Percentiles rank a stretch among this genome's conserved stretches.
These are phyloP conservation scores for Paratrypauchen microcephalus DNA, from an alignment of 2,797 vertebrate genomes.

Conservation along the genomic window DNA sequence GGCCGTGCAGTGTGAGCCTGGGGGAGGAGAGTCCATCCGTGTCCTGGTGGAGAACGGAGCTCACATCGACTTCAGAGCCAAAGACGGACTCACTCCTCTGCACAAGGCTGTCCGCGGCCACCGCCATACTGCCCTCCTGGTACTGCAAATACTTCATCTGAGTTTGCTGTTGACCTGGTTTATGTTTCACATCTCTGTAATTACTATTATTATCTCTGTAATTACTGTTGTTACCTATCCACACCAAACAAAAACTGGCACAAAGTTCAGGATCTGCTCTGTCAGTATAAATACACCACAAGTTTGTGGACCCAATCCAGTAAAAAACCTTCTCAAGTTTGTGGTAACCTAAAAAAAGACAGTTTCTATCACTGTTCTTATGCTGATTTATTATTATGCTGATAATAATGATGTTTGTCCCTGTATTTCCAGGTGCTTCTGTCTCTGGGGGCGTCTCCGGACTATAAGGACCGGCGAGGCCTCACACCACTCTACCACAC, in stretches of 20 bases:
- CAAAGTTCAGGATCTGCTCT: no score
- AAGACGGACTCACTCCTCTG: conserved; percentile 89
- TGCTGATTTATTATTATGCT: no score
- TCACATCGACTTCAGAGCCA: conserved; percentile 91
- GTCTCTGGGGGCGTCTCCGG: conserved; percentile 89
- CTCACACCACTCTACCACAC: conserved; percentile 94
- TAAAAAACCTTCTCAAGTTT: no score
- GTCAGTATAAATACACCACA: no score
- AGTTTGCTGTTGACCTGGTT: no score
- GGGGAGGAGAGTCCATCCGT: conserved; percentile 87
- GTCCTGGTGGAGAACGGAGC: conserved; percentile 88
- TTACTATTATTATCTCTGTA: no score
- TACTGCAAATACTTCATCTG: conserved; percentile 51
- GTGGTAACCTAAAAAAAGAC: no score
- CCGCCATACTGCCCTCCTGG: conserved; percentile 88
- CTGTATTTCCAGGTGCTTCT: conserved; percentile 70
- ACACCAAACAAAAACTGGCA: no score
- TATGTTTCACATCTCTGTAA: no score
- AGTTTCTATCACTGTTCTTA: no score
- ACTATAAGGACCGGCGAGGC: conserved; percentile 92
- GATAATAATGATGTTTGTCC: not conserved
- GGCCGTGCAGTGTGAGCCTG: conserved; percentile 88
- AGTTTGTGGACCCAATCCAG: no score
- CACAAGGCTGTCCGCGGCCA: conserved; percentile 90
- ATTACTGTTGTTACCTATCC: no score